Evolutionary conservation across 2,888 invertebrate species (phyloP), one percentile per base, ranked within the genome.

Genomic region (Lasioglossum calceatum): DNA sequence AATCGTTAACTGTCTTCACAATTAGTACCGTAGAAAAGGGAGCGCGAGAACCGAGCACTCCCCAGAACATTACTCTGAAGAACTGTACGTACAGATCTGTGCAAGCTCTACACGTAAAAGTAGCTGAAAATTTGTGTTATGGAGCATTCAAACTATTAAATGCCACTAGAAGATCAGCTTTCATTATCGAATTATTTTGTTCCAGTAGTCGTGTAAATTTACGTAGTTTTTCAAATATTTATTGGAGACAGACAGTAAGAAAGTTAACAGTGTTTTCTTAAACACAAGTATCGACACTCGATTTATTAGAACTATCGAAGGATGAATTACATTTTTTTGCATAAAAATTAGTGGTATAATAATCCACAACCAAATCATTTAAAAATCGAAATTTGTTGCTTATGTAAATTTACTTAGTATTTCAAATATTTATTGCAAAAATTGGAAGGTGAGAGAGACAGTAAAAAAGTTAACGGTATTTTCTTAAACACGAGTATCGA

Each of bases 1-100:
- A 80, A 81, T 64, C 61, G 70, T 75, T 36, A n/a, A 58, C 39
- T 61, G 32, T 58, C 42, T 44, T 76, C 61, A 23, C 58, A 70
- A 77, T 70, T 74, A 74, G 58, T 32, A 19, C 16, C 1, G 39
- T 58, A 61, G 32, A 44, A 7, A 27, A 1, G n/a, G 67, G 16
- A 3, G 16, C 32, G 32, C 27, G 32, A 54, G 32, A 23, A 23
- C 5, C n/a, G 10, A 39, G 19, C 10, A n/a, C 19, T 47, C 12
- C 23, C 23, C 5, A 7, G 14, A 4, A 8, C 1, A 78, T 39
- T 67, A n/a, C 54, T n/a, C 16, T n/a, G 4, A 47, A 16, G 5
- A 32, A 32, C 64, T 32, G 16, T 32, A 32, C 32, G 2, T 3
- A 32, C 61, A n/a, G 12, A n/a, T 58, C n/a, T n/a, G n/a, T 58